phyloP scores from a whole-genome alignment of 1,140 invertebrate species.

The Magallana angulata region DNA sequence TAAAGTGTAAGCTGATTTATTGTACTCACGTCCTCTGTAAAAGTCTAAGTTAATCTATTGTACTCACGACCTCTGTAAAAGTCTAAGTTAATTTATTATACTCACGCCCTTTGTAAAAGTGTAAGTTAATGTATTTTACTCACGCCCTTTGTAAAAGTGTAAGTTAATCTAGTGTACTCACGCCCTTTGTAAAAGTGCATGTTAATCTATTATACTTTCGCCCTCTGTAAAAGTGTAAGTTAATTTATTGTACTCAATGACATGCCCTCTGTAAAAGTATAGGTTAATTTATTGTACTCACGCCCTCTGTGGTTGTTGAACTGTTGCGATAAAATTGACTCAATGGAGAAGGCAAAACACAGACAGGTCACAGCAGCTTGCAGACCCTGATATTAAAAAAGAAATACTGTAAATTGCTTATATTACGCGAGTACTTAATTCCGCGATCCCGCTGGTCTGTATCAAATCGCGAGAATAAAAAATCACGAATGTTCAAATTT shows the following conservation, averaged over 20 bases:
- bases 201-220: background rate
- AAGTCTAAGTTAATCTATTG: too few species aligned
- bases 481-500: too few species aligned
- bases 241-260: background rate
- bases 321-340: background rate
- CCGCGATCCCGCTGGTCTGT: too few species aligned
- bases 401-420: too few species aligned
- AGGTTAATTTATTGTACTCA: background rate
- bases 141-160: background rate
- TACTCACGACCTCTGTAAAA: background rate
- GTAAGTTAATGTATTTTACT: background rate
- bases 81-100: background rate
- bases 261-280: background rate
- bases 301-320: slow-evolving; percentile 25
- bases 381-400: background rate
- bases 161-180: background rate
- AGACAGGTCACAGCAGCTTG: background rate
- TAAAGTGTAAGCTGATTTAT: too few species aligned
- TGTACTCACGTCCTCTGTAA: background rate
- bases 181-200: background rate
- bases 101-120: background rate
- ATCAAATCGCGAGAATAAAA: too few species aligned
- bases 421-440: too few species aligned
- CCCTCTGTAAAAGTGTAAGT: background rate
- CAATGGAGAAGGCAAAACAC: background rate